Base-by-base conservation (phyloP, 2,797 vertebrate species). In the Lutjanus campechanus region DNA sequence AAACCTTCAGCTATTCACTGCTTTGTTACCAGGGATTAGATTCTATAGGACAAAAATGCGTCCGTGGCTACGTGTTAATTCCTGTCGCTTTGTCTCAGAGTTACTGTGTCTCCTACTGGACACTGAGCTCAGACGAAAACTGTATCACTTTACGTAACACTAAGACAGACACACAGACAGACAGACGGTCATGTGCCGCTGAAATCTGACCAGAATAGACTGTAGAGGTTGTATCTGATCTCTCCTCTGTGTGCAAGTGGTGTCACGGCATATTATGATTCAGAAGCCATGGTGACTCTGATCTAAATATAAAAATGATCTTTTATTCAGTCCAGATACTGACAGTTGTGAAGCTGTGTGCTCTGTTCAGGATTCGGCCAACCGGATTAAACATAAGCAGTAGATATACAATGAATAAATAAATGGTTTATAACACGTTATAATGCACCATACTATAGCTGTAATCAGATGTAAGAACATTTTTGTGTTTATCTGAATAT, bases 181-280 rank as follows among this genome's bases (percentile, higher is more conserved):
- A 53, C 56, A 51, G 54, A 65, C 25, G 11, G 66, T 58, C 70
- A 59, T 76, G 60, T 67, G 76, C 70, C 61, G 55, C 72, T 84
- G 54, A 89, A 87, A 79, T 79, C 75, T 59, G 69, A 86, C 78
- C 69, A 89, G 82, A 90, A 85, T 81, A 90, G 79, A 79, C 49
- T 17, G 54, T 22, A 55, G 64, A 54, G 59, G 54, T 60, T 65
- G 44, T 49, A 44, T 81, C 63, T 88, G 71, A 83, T 65, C 65
- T 63, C 49, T 65, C 36, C 69, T 74, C 49, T 74, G 53, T 40
- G 50, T 79, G 65, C 70, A 49, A 82, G 63, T 25, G 59, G 25
- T 62, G 55, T 76, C 63, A 71, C 2, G 12, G 58, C 49, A 61
- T 62, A 36, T 67, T 70, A 19, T 36, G 15, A 61, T 70, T 54